Conservation (phyloP, 2,888 invertebrate genomes). For the Ichneumon xanthorius region DNA sequence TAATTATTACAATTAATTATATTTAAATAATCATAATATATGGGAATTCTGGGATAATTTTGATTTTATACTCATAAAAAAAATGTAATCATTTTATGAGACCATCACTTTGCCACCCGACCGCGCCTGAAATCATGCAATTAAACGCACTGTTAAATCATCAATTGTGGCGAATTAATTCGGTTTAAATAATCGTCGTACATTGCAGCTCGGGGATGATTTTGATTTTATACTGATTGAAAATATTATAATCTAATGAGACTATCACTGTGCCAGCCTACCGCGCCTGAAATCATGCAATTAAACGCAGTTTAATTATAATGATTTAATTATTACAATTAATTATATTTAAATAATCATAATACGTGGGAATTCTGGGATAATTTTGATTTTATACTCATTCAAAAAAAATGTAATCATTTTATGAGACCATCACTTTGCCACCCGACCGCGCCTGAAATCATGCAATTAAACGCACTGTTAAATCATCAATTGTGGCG, state of each 20-base stretch:
- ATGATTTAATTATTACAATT: not conserved
- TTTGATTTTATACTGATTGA: not conserved
- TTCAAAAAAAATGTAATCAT: no score
- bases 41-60: not conserved
- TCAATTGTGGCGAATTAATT: not conserved
- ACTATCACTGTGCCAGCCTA: no score
- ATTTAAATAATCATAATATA: no score
- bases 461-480: constrained; percentile 47
- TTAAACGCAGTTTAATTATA: constrained; percentile 18
- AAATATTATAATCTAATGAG: not conserved
- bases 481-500: constrained; percentile 5
- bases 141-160: constrained; percentile 10
- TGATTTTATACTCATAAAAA: not conserved
- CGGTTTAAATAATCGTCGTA: no score
- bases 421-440: constrained; percentile 79
- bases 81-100: no score
- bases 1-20: not conserved
- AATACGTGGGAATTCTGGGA: not conserved
- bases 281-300: constrained; percentile 66
- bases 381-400: not conserved
- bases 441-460: constrained; percentile 87
- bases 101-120: constrained; percentile 86
- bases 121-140: constrained; percentile 85
- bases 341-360: no score
- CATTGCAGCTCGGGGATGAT: not conserved